These are phyloP conservation scores for Urocitellus parryii DNA, from an alignment of 2,113 vertebrate species.

Conservation along the genomic window DNA sequence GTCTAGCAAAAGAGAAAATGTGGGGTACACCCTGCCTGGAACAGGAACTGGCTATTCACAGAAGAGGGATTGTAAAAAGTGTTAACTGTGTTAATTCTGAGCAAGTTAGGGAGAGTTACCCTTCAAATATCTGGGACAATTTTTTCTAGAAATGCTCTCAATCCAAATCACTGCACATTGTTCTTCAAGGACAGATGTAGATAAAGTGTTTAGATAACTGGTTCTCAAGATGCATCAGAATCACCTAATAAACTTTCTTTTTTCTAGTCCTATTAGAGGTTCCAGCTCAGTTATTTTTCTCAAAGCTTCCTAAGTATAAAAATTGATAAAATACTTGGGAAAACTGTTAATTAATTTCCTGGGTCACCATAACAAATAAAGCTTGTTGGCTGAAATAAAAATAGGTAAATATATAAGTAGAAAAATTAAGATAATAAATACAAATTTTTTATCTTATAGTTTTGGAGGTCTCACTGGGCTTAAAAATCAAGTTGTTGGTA, in stretches of 20 bases:
- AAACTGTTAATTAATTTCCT: background rate
- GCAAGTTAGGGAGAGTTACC: background rate
- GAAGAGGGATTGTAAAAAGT: background rate
- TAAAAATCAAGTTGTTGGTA: background rate
- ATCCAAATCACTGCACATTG: background rate
- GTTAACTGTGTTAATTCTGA: background rate
- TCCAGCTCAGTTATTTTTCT: background rate
- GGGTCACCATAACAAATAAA: background rate
- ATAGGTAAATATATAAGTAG: background rate
- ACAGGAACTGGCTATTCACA: background rate
- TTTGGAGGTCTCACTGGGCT: background rate
- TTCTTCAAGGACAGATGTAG: background rate
- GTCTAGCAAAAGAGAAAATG: background rate
- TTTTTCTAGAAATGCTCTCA: constrained; percentile 22
- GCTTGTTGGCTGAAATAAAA: background rate
- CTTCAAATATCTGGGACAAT: background rate
- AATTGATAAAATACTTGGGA: constrained; percentile 12
- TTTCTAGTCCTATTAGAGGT: background rate
- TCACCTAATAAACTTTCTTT: background rate
- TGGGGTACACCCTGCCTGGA: background rate
- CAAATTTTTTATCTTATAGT: background rate
- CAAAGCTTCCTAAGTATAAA: background rate
- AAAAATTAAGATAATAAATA: background rate
- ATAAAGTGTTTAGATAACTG: background rate
- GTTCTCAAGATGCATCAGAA: background rate